phyloP scores from a whole-genome alignment of 2,797 vertebrate species.

The Paguma larvata region DNA sequence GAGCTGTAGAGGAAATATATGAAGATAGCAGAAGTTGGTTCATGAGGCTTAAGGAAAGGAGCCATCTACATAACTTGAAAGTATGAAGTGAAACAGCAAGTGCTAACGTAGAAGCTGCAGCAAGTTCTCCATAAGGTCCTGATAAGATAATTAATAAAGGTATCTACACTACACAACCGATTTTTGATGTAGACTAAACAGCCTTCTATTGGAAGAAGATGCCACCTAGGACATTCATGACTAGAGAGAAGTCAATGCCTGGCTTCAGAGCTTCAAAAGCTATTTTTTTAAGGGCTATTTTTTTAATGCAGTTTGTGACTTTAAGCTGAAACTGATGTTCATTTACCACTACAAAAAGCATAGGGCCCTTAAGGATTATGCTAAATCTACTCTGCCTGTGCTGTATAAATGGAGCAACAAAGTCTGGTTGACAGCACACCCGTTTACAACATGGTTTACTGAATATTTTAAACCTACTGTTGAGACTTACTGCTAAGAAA shows the following conservation, averaged over 20 bases:
- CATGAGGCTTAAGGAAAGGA: background rate
- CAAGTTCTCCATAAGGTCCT: background rate
- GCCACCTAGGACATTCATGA: background rate
- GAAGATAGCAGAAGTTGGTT: background rate
- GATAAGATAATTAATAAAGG: background rate
- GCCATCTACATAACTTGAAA: background rate
- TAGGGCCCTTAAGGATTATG: background rate
- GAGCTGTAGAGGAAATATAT: background rate
- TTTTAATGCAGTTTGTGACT: background rate
- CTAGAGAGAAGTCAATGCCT: background rate
- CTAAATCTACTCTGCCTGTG: background rate
- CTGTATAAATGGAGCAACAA: background rate
- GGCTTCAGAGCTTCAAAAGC: background rate
- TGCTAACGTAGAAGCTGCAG: background rate
- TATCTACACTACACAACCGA: background rate
- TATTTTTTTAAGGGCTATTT: background rate
- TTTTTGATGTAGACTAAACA: background rate
- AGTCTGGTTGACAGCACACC: background rate
- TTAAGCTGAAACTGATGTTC: background rate
- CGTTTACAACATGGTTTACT: background rate
- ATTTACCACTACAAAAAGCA: background rate
- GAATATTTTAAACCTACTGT: background rate
- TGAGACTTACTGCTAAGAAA: background rate
- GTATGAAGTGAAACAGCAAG: background rate
- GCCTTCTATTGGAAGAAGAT: background rate